A percentile compares a stretch with the other conserved stretches of the same genome.
phyloP scores from a whole-genome alignment of 2,113 vertebrate species.

The Fulmarus glacialis region DNA sequence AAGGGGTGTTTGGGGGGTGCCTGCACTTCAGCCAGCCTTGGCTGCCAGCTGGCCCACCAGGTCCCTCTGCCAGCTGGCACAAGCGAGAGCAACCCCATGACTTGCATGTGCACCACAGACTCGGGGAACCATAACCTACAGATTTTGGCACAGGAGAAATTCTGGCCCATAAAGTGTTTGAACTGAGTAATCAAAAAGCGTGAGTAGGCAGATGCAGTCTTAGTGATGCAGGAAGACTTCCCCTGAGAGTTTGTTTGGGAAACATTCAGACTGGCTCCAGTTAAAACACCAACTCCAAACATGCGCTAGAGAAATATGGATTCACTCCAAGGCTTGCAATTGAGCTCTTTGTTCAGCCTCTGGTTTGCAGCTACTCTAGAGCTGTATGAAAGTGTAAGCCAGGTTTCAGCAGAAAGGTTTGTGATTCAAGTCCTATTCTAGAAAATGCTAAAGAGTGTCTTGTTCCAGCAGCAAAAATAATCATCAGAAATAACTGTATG shows the following conservation, averaged over 20 bases:
- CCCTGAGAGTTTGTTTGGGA: neutral
- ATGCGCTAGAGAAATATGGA: neutral
- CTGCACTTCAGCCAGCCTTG: neutral
- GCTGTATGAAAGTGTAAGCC: neutral
- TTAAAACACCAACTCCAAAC: neutral
- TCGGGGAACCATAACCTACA: neutral
- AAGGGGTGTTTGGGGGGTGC: neutral
- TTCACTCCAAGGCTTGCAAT: neutral
- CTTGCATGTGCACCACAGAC: neutral
- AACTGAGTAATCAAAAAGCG: neutral
- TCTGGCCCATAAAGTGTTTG: neutral
- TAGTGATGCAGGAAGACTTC: neutral
- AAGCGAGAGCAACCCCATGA: neutral
- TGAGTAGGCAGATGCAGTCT: neutral
- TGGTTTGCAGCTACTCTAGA: neutral
- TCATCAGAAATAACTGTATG: neutral
- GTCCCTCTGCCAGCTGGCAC: neutral
- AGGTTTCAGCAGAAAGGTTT: neutral
- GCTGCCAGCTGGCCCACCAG: neutral
- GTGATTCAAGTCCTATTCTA: neutral
- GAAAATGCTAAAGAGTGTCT: neutral
- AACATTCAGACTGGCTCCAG: neutral
- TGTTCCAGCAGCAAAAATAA: neutral
- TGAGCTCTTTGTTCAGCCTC: neutral
- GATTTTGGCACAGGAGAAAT: neutral